Evolutionary conservation across 2,797 vertebrate genomes (phyloP).

Genomic region (Enteromius viviparus): DNA sequence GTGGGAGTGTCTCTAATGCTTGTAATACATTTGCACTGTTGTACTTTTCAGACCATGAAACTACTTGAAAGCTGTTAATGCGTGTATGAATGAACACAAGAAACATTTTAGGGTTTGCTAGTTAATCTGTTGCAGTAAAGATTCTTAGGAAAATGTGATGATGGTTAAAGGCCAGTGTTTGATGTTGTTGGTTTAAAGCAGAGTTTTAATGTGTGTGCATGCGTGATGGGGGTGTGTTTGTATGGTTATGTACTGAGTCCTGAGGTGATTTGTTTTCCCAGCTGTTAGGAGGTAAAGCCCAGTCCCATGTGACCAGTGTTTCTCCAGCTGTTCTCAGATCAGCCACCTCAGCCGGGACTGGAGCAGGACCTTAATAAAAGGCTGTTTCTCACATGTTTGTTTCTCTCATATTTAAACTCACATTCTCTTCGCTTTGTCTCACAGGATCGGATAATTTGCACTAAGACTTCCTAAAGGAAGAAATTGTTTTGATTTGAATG

Average conservation of each 20-base stretch:
- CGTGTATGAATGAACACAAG: constrained; percentile 28
- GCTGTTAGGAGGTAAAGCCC: constrained; percentile 80
- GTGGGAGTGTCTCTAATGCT: constrained; percentile 29
- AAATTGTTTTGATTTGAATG: not conserved
- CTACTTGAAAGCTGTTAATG: constrained; percentile 41
- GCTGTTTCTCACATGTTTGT: constrained; percentile 39
- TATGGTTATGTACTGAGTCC: constrained; percentile 34
- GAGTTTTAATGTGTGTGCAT: constrained; percentile 41
- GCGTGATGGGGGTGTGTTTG: constrained; percentile 36
- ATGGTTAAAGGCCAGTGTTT: constrained; percentile 44
- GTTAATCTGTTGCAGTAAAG: constrained; percentile 33
- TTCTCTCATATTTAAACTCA: constrained; percentile 36
- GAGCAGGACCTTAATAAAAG: constrained; percentile 45
- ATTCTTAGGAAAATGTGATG: constrained; percentile 36
- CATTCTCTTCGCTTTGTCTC: not conserved
- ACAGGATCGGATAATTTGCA: not conserved
- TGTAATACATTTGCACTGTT: constrained; percentile 33
- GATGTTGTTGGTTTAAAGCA: constrained; percentile 49
- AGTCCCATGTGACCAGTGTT: constrained; percentile 77
- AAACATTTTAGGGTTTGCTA: constrained; percentile 17
- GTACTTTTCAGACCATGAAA: constrained; percentile 43
- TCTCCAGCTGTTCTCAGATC: constrained; percentile 80
- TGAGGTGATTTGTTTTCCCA: constrained; percentile 75
- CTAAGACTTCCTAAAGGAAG: not conserved
- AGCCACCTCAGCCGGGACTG: constrained; percentile 54